A percentile compares a stretch with the other conserved stretches of the same genome.
phyloP scores from a whole-genome alignment of 2,797 vertebrate genomes.

The Phrynocephalus vlangalii region DNA sequence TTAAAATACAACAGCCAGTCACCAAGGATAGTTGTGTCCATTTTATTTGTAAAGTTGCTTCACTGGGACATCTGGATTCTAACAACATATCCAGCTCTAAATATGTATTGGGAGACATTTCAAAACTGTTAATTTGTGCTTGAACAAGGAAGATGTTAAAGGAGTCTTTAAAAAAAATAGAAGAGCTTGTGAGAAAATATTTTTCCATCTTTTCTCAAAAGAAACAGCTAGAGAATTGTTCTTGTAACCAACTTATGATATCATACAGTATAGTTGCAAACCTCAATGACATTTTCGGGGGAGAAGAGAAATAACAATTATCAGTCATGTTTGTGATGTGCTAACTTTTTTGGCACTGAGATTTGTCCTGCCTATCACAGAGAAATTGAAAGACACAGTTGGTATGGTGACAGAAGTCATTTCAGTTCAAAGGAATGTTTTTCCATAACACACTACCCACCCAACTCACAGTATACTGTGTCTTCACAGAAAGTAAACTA shows the following conservation, averaged over 20 bases:
- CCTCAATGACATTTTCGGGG: background rate
- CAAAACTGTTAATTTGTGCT: slow-evolving; percentile 41
- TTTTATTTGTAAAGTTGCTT: slow-evolving; percentile 48
- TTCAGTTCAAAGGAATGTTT: background rate
- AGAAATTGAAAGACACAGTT: background rate
- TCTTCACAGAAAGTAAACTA: background rate
- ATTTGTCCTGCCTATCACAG: background rate
- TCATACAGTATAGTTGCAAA: background rate
- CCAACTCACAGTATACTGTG: background rate
- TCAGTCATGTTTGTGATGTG: background rate
- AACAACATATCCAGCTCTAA: slow-evolving; percentile 46
- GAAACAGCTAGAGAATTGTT: background rate
- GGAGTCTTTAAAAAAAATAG: background rate
- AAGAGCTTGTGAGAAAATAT: background rate
- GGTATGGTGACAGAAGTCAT: background rate
- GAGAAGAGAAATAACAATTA: background rate
- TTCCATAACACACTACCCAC: background rate
- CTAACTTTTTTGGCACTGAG: background rate
- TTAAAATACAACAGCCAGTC: background rate
- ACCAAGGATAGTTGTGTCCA: background rate
- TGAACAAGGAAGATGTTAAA: slow-evolving; percentile 44
- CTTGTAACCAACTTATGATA: fast-evolving
- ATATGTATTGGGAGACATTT: slow-evolving; percentile 54
- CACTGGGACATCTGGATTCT: slow-evolving; percentile 37
- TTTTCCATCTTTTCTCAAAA: background rate